Evolutionary conservation across 2,888 invertebrate species (phyloP).

Genomic region (Aplocera efformata): DNA sequence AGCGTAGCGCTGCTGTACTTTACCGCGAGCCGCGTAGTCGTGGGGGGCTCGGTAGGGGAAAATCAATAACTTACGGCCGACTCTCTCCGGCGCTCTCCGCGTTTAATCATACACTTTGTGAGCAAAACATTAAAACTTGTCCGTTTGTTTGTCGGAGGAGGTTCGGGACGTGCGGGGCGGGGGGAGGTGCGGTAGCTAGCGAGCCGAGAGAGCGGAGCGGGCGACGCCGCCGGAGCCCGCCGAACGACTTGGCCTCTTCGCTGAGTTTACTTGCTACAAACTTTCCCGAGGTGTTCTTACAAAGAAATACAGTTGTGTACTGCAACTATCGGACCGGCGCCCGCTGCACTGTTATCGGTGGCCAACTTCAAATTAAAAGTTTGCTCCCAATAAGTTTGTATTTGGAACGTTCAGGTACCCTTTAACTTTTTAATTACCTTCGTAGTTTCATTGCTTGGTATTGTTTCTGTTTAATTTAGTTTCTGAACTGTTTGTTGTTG

Average conservation of each 20-base stretch:
- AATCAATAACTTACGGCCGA: constrained; percentile 82
- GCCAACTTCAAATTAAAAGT: constrained; percentile 69
- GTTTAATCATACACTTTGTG: constrained; percentile 81
- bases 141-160: constrained; percentile 78
- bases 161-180: constrained; percentile 53
- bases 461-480: constrained; percentile 8
- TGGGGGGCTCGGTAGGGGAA: constrained; percentile 76
- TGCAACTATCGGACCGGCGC: constrained; percentile 63
- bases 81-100: constrained; percentile 79
- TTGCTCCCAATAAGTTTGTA: constrained; percentile 54
- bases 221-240: constrained; percentile 45
- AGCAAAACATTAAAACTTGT: constrained; percentile 81
- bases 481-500: not conserved
- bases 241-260: constrained; percentile 46
- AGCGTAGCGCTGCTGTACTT: constrained; percentile 50
- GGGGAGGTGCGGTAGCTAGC: constrained; percentile 38
- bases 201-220: constrained; percentile 46
- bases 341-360: constrained; percentile 67
- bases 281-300: constrained; percentile 76
- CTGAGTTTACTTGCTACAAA: constrained; percentile 76
- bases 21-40: constrained; percentile 69
- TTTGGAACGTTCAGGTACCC: constrained; percentile 40
- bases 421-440: constrained; percentile 37
- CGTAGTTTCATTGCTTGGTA: constrained; percentile 17
- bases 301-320: constrained; percentile 74